These are phyloP conservation scores for Myotis pilosus DNA, from an alignment of 2,797 vertebrate genomes.

Conservation along the genomic window DNA sequence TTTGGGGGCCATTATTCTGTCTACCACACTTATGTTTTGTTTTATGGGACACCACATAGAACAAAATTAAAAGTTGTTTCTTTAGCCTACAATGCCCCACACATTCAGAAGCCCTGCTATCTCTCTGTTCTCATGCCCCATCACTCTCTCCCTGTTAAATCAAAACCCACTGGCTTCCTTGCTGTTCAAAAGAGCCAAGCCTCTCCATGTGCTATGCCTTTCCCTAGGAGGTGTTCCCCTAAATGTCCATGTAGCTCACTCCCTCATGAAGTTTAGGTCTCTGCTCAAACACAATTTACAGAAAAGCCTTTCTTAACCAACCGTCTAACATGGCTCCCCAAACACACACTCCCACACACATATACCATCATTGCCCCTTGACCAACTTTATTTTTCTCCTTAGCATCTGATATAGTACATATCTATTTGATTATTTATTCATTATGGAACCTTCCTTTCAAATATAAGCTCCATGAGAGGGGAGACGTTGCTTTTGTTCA, in stretches of 20 bases:
- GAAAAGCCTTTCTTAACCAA: neutral
- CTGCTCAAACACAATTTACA: neutral
- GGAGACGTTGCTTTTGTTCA: neutral
- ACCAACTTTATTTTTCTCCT: neutral
- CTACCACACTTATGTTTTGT: neutral
- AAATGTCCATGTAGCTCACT: neutral
- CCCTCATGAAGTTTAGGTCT: neutral
- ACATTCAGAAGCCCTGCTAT: neutral
- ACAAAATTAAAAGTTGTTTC: neutral
- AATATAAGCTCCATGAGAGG: neutral
- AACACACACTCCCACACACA: neutral
- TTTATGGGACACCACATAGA: neutral
- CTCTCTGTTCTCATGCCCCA: neutral
- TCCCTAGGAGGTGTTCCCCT: neutral
- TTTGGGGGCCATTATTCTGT: neutral
- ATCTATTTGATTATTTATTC: neutral
- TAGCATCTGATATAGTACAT: neutral
- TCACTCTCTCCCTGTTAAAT: neutral
- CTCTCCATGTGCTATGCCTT: neutral
- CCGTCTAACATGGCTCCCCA: neutral
- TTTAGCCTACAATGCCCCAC: neutral
- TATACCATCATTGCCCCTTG: neutral
- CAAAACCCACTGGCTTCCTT: neutral
- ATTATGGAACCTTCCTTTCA: neutral
- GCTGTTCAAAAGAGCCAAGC: neutral